Base-by-base conservation (phyloP, 2,797 vertebrate species). In the Argyrosomus regius region DNA sequence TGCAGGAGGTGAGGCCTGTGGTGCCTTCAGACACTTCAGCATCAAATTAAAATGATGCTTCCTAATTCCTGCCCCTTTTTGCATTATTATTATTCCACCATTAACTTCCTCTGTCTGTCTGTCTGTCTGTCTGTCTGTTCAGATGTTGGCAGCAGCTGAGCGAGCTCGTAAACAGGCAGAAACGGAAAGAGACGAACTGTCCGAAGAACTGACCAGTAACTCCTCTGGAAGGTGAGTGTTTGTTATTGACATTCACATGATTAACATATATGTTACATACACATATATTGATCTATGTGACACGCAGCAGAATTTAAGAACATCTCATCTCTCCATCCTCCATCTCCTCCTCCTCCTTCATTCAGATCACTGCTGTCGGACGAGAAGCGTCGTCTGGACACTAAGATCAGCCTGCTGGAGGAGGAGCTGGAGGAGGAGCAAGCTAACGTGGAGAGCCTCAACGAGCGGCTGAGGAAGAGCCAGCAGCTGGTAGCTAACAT, bases 361-460 rank as follows among this genome's bases (percentile, higher is more conserved):
- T 11, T 46, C 69, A 99, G 98, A 87, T 96, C 95, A 0, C 84
- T 96, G 12, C 93, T 97, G 49, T 95, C 96, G 28, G 98, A 99
- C 0, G 98, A 99, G 59, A 99, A 98, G 69, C 96, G 98, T 0
- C 97, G 97, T 4, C 92, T 99, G 88, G 98, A 99, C 43, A 89
- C 95, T 0, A 96, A 97, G 91, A 97, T 99, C 50, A 78, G 94
- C 11, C 97, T 98, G 50, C 89, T 99, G 86, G 98, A 99, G 89
- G 98, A 99, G 89, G 98, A 99, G 86, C 93, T 99, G 84, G 98
- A 99, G 79, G 98, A 99, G 82, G 98, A 99, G 81, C 98, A 99
- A 84, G 52, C 94, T 91, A 97, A 96, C 86, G 91, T 94, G 87
- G 98, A 99, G 76, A 92, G 92, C 73, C 96, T 99, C 87, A 97